phyloP scores from a whole-genome alignment of 2,888 invertebrate species.

The Leptodirus hochenwartii region DNA sequence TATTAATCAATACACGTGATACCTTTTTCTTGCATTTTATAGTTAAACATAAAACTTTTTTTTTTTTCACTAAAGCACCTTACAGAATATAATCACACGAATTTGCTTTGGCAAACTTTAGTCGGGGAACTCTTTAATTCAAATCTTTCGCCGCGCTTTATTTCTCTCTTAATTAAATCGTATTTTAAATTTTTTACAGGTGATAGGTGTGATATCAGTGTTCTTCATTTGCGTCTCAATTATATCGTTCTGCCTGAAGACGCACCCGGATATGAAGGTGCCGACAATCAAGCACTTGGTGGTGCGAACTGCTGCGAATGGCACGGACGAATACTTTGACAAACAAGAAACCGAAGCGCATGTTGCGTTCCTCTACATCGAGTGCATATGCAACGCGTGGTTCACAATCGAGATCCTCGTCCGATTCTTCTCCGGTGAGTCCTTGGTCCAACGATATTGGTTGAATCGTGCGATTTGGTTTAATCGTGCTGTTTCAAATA shows the following conservation, averaged over 20 bases:
- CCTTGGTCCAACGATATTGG: too few species aligned
- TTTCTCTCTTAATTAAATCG: too few species aligned
- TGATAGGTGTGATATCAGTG: constrained; percentile 94
- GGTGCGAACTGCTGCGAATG: constrained; percentile 56
- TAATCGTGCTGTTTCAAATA: too few species aligned
- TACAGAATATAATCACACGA: too few species aligned
- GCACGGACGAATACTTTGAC: constrained; percentile 70
- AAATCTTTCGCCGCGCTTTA: too few species aligned
- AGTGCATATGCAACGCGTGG: constrained; percentile 98
- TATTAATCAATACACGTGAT: too few species aligned
- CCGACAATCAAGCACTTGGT: constrained; percentile 70
- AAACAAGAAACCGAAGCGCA: constrained; percentile 89
- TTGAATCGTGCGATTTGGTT: too few species aligned
- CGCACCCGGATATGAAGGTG: constrained; percentile 95
- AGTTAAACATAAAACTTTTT: too few species aligned
- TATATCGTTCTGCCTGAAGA: constrained; percentile 98
- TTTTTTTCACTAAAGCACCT: too few species aligned
- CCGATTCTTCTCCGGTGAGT: constrained; percentile 67
- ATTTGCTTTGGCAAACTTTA: too few species aligned
- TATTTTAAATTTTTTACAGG: constrained; percentile 57
- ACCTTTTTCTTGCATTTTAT: too few species aligned
- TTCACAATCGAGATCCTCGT: constrained; percentile 90
- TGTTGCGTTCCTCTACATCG: constrained; percentile 94
- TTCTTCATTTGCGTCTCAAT: constrained; percentile 99
- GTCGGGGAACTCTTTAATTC: too few species aligned